These are phyloP conservation scores for Hippopotamus amphibius DNA, from an alignment of 2,113 vertebrate species.

Conservation along the genomic window DNA sequence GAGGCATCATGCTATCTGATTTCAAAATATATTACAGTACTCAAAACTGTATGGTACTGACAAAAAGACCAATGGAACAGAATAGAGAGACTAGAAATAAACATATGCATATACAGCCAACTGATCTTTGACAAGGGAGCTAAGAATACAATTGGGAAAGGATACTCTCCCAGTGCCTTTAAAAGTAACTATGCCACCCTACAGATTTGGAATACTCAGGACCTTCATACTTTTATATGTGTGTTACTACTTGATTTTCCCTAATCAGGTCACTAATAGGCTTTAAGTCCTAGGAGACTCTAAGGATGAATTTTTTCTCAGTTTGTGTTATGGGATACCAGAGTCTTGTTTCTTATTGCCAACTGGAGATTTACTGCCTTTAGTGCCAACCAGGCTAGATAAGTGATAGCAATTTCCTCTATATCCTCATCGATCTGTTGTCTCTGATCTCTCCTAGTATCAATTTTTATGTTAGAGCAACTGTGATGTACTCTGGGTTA, in stretches of 20 bases:
- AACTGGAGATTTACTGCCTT: neutral
- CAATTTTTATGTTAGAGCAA: constrained; percentile 27
- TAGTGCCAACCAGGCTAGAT: neutral
- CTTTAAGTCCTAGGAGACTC: neutral
- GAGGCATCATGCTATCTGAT: neutral
- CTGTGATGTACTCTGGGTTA: neutral
- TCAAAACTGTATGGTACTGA: neutral
- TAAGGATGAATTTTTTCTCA: neutral
- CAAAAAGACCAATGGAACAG: neutral
- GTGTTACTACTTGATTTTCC: neutral
- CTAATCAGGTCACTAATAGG: neutral
- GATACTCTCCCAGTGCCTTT: neutral
- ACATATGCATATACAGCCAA: neutral
- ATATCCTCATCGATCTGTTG: neutral
- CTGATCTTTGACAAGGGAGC: neutral
- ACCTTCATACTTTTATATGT: neutral
- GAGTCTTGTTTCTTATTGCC: neutral
- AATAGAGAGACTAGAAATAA: neutral
- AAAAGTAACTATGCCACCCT: neutral
- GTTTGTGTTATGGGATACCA: neutral
- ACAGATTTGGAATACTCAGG: neutral
- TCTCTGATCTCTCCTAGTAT: neutral
- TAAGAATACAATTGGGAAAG: neutral
- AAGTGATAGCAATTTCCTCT: neutral
- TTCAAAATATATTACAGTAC: neutral